Conservation (phyloP, 30 jellyfish, hydroid and myxozoan species). For the Turritopsis dohrnii region DNA sequence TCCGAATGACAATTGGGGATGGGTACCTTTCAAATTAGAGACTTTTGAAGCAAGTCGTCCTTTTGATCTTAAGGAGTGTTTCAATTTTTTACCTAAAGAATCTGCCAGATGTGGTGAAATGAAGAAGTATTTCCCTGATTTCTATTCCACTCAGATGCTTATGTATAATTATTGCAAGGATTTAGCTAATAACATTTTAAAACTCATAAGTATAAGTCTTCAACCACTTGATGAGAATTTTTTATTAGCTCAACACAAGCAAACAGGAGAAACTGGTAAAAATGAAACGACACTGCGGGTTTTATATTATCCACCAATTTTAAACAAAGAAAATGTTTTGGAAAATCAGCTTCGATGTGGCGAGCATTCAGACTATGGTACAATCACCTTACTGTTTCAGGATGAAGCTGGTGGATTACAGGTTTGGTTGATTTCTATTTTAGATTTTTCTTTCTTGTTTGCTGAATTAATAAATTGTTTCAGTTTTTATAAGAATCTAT, state of each 20-base stretch:
- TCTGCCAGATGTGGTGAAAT: neutral
- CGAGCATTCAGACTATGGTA: constrained; percentile 43
- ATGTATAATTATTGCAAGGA: neutral
- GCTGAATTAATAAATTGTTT: neutral
- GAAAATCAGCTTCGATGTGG: constrained; percentile 32
- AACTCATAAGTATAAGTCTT: constrained; percentile 1
- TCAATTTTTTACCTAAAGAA: neutral
- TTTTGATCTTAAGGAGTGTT: constrained; percentile 37
- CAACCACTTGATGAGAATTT: constrained; percentile 14
- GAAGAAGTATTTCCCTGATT: neutral
- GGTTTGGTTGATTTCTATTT: constrained; percentile 6
- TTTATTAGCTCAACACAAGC: constrained; percentile 10
- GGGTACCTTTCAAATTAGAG: constrained; percentile 31
- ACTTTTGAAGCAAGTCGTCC: constrained; percentile 35
- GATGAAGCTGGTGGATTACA: constrained; percentile 41
- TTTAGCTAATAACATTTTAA: neutral
- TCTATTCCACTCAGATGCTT: neutral
- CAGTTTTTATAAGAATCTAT: too few species aligned
- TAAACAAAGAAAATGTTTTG: neutral
- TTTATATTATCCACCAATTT: constrained; percentile 31
- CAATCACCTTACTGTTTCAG: constrained; percentile 30
- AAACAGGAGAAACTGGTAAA: constrained; percentile 3
- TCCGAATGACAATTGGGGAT: constrained; percentile 16
- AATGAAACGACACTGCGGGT: constrained; percentile 14
- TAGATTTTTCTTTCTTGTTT: neutral